Conservation (phyloP, 1,140 invertebrate species). For the Zophobas atratus region DNA sequence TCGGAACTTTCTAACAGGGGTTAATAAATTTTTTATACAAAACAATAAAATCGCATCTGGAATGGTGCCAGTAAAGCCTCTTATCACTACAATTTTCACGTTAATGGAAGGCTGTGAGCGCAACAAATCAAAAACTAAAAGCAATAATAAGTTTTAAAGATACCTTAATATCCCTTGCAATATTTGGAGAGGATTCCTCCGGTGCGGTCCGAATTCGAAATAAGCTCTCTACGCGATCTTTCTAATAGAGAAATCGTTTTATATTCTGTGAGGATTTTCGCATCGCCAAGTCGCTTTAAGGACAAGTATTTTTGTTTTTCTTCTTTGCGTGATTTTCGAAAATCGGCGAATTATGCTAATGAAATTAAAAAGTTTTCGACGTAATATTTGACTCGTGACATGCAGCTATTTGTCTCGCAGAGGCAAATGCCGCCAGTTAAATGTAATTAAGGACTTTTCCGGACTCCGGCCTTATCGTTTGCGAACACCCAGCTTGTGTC, state of each 20-base stretch:
- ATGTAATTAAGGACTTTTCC: slow-evolving; percentile 42
- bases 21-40: slow-evolving; percentile 7
- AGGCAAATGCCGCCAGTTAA: slow-evolving; percentile 35
- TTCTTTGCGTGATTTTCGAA: slow-evolving; percentile 42
- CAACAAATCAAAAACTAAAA: slow-evolving; percentile 34
- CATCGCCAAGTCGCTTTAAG: slow-evolving; percentile 40
- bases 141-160: slow-evolving; percentile 51
- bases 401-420: slow-evolving; percentile 34
- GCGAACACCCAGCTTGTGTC: slow-evolving; percentile 37
- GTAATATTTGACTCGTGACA: slow-evolving; percentile 35
- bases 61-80: neutral
- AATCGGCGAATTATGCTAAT: slow-evolving; percentile 36
- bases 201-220: slow-evolving; percentile 48
- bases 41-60: slow-evolving; percentile 6
- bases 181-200: slow-evolving; percentile 48
- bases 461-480: slow-evolving; percentile 35
- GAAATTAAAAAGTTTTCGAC: slow-evolving; percentile 32
- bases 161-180: slow-evolving; percentile 50
- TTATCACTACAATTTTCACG: neutral
- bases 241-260: slow-evolving; percentile 54
- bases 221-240: slow-evolving; percentile 41
- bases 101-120: neutral
- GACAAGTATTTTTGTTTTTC: slow-evolving; percentile 46
- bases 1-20: neutral
- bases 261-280: slow-evolving; percentile 49